Conservation (phyloP, 2,113 vertebrate species). For the Pimephales promelas region DNA sequence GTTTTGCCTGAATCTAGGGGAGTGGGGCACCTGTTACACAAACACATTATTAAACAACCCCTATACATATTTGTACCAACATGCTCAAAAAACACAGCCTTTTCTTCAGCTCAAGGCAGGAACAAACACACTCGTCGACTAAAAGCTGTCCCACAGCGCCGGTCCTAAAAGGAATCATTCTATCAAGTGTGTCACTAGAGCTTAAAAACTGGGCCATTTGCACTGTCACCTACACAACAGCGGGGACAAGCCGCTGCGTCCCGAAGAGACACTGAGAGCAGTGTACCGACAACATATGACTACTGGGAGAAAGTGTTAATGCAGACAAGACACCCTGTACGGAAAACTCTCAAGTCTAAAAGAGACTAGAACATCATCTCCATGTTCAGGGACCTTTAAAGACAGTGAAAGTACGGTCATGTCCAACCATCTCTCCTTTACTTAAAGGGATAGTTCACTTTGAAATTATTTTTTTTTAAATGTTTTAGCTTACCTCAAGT, state of each 20-base stretch:
- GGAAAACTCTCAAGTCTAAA: background rate
- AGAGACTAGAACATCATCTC: background rate
- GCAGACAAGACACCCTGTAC: background rate
- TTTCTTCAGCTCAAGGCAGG: background rate
- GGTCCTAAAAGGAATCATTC: slow-evolving; percentile 8
- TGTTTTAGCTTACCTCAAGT: no score
- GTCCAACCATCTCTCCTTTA: slow-evolving; percentile 14
- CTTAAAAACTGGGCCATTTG: slow-evolving; percentile 33
- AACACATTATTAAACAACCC: background rate
- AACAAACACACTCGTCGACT: slow-evolving; percentile 1
- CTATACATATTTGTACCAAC: background rate
- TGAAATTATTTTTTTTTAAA: no score
- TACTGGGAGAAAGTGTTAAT: slow-evolving; percentile 23
- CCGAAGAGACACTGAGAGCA: background rate
- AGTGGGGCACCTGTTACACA: background rate
- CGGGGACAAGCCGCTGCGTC: background rate
- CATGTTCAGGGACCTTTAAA: slow-evolving; percentile 9
- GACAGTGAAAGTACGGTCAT: slow-evolving; percentile 19
- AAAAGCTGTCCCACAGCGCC: slow-evolving; percentile 20
- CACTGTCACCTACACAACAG: slow-evolving; percentile 32
- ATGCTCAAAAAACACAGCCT: background rate
- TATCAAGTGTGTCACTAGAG: slow-evolving; percentile 34
- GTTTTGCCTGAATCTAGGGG: background rate
- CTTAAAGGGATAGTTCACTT: no score
- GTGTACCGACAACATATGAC: slow-evolving; percentile 7